Conservation (phyloP, 2,888 invertebrate genomes). For the Tuta absoluta region DNA sequence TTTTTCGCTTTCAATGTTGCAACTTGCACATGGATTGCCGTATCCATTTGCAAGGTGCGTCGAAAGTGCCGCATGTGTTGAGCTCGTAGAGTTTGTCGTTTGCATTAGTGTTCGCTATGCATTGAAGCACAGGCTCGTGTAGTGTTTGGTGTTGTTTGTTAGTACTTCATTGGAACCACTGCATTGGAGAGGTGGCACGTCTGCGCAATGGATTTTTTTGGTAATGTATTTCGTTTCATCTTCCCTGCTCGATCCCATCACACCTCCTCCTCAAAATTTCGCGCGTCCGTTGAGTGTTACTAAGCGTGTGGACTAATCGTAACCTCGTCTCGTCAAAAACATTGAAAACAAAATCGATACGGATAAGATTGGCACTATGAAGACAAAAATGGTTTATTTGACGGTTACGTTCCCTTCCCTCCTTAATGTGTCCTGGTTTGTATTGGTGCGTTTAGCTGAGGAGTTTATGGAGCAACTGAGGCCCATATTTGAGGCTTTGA, state of each 20-base stretch:
- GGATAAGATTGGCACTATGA: constrained; percentile 79
- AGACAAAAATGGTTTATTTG: constrained; percentile 55
- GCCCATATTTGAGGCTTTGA: constrained; percentile 96
- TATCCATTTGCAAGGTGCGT: constrained; percentile 76
- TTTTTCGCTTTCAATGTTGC: constrained; percentile 66
- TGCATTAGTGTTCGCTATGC: constrained; percentile 79
- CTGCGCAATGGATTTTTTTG: constrained; percentile 73
- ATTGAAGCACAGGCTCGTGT: constrained; percentile 75
- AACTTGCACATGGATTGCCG: constrained; percentile 71
- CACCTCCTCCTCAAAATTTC: constrained; percentile 58
- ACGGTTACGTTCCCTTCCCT: constrained; percentile 54
- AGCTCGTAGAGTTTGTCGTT: constrained; percentile 79
- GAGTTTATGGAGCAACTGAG: constrained; percentile 97
- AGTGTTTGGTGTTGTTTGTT: constrained; percentile 79
- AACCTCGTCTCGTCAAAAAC: constrained; percentile 53
- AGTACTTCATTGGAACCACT: constrained; percentile 71
- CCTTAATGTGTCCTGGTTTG: constrained; percentile 75
- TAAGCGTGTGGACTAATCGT: constrained; percentile 73
- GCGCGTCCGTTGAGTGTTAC: constrained; percentile 55
- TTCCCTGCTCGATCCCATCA: constrained; percentile 70
- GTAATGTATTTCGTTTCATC: constrained; percentile 75
- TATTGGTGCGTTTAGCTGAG: constrained; percentile 87
- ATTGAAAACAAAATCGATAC: constrained; percentile 58
- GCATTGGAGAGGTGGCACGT: constrained; percentile 80
- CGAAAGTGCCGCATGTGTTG: constrained; percentile 77